Conservation (phyloP, 2,888 invertebrate species). For the Oscheius sp. region DNA sequence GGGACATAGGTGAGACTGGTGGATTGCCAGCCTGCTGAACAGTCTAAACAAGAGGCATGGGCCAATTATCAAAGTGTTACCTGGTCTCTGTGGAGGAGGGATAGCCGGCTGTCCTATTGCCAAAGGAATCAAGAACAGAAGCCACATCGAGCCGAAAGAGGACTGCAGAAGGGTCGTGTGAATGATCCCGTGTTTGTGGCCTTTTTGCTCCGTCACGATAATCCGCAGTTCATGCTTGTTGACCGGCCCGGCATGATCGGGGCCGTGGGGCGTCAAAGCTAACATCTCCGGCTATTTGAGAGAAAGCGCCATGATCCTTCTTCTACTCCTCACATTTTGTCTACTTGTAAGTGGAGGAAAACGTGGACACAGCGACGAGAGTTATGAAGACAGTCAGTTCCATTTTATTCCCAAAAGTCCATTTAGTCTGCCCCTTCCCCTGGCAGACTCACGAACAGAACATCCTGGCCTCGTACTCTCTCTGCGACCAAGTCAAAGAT, state of each 20-base stretch:
- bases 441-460: constrained; percentile 69
- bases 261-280: constrained; percentile 20
- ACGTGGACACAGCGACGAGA: constrained; percentile 27
- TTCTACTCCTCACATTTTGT: neutral
- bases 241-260: constrained; percentile 30
- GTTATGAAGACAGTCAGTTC: constrained; percentile 54
- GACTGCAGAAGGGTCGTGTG: constrained; percentile 4
- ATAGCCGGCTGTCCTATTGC: constrained; percentile 45
- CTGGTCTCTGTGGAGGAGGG: constrained; percentile 59
- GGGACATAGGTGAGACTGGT: constrained; percentile 63
- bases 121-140: neutral
- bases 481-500: constrained; percentile 58
- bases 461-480: constrained; percentile 60
- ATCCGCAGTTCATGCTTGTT: constrained; percentile 33
- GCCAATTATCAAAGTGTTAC: constrained; percentile 22
- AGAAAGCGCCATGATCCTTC: neutral
- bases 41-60: constrained; percentile 42
- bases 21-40: constrained; percentile 61
- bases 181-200: constrained; percentile 26
- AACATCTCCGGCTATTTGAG: constrained; percentile 22
- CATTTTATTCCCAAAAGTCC: neutral
- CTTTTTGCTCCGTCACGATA: constrained; percentile 35
- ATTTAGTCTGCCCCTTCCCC: constrained; percentile 62
- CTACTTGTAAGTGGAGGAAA: neutral
- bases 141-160: neutral